Evolutionary conservation across 2,888 invertebrate genomes (phyloP).

Genomic region (Drosophila meridionalis): DNA sequence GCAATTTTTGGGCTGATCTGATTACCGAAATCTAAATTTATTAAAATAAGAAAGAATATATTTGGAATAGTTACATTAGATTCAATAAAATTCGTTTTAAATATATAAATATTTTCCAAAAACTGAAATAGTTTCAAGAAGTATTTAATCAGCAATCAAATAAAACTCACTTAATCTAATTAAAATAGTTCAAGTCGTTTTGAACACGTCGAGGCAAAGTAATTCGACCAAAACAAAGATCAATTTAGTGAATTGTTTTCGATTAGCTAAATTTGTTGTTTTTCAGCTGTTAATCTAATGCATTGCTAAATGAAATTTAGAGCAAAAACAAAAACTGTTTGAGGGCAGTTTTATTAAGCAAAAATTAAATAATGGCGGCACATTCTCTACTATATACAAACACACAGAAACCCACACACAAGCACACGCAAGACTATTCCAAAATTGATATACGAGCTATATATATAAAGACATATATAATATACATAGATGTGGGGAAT

Average conservation of each 20-base stretch:
- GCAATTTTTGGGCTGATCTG: background rate
- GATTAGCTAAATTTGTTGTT: slow-evolving; percentile 6
- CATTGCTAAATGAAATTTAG: background rate
- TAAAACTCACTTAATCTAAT: background rate
- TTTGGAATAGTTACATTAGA: background rate
- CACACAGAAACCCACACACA: background rate
- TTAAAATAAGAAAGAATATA: background rate
- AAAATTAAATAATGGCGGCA: slow-evolving; percentile 13
- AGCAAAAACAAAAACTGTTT: background rate
- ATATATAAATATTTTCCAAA: background rate
- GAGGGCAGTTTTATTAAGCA: slow-evolving; percentile 15
- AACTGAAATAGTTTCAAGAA: background rate
- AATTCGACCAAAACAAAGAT: background rate
- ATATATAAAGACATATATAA: background rate
- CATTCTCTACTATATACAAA: background rate
- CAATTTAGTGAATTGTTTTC: background rate
- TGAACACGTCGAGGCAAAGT: background rate
- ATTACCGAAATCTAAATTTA: background rate
- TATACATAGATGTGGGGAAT: background rate
- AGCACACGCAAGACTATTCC: slow-evolving; percentile 1
- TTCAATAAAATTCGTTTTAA: background rate
- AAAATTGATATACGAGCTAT: slow-evolving; percentile 19
- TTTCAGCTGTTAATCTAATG: slow-evolving; percentile 14
- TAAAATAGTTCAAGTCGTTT: background rate
- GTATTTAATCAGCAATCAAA: background rate